These are phyloP conservation scores for Drosophila engyochracea DNA, from an alignment of 2,888 invertebrate species.

Conservation along the genomic window DNA sequence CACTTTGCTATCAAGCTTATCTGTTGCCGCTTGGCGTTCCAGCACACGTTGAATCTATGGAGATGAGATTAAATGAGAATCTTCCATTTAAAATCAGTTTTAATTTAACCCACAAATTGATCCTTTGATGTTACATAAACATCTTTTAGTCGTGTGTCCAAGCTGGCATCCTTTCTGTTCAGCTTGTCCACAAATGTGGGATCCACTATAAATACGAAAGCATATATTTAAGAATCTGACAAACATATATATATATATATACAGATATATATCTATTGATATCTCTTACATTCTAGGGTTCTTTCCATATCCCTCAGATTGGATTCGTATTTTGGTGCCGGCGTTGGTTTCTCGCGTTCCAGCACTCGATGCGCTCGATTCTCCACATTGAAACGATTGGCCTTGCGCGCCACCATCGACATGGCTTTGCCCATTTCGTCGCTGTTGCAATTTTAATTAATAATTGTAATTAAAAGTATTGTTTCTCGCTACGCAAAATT, in stretches of 20 bases:
- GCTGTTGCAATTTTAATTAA: constrained; percentile 40
- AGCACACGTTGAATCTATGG: constrained; percentile 78
- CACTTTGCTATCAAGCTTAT: constrained; percentile 61
- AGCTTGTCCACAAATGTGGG: constrained; percentile 88
- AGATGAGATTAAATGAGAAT: not conserved
- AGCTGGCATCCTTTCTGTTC: constrained; percentile 87
- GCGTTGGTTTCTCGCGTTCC: constrained; percentile 88
- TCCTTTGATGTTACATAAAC: constrained; percentile 91
- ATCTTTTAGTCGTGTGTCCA: constrained; percentile 89
- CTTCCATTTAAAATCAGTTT: not conserved
- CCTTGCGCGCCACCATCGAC: constrained; percentile 87
- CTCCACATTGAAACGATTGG: constrained; percentile 91
- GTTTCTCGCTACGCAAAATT: constrained; percentile 3
- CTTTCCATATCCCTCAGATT: constrained; percentile 88
- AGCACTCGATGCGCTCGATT: constrained; percentile 91
- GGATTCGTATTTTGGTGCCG: constrained; percentile 89
- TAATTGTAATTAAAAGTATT: constrained; percentile 17
- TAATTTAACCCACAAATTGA: constrained; percentile 86
- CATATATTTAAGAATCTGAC: not conserved
- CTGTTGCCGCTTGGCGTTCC: constrained; percentile 59
- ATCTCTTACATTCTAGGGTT: constrained; percentile 86
- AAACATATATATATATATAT: not conserved
- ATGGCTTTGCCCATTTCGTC: constrained; percentile 88
- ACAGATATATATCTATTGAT: too few relatives aligned
- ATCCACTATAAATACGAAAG: constrained; percentile 84